phyloP scores from a whole-genome alignment of 2,797 vertebrate genomes.

The Acridotheres tristis region DNA sequence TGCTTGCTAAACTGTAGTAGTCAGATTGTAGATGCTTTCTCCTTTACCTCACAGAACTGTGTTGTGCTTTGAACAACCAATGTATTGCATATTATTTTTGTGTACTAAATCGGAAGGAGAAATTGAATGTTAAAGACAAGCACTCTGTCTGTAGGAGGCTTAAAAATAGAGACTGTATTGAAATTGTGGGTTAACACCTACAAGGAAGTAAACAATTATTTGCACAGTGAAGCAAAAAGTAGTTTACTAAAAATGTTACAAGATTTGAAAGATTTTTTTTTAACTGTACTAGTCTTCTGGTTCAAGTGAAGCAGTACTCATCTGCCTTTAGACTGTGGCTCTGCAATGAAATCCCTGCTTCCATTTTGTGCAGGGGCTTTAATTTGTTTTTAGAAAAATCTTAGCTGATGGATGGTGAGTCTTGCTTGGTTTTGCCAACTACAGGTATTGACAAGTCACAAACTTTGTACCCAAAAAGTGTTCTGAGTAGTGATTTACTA shows the following conservation, averaged over 20 bases:
- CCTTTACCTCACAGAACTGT: background rate
- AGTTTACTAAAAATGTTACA: background rate
- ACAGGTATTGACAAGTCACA: background rate
- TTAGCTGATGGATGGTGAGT: background rate
- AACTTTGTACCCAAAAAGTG: background rate
- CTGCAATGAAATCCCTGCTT: background rate
- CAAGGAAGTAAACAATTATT: constrained; percentile 9
- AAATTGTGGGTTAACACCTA: constrained; percentile 15
- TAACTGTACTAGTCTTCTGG: background rate
- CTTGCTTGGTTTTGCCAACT: background rate
- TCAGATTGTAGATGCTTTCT: background rate
- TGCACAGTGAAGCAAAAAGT: background rate
- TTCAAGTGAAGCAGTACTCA: background rate
- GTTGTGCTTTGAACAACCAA: background rate
- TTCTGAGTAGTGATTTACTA: background rate
- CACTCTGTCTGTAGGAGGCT: background rate
- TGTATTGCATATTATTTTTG: background rate
- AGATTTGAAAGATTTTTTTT: background rate
- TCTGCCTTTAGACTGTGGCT: background rate
- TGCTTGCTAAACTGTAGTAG: background rate
- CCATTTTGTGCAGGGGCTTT: background rate
- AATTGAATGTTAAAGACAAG: background rate
- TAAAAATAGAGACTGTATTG: background rate
- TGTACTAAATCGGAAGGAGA: background rate
- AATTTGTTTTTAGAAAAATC: background rate